A percentile compares a stretch with the other conserved stretches of the same genome.
phyloP scores from a whole-genome alignment of 2,888 invertebrate species.

The Phalera bucephala region DNA sequence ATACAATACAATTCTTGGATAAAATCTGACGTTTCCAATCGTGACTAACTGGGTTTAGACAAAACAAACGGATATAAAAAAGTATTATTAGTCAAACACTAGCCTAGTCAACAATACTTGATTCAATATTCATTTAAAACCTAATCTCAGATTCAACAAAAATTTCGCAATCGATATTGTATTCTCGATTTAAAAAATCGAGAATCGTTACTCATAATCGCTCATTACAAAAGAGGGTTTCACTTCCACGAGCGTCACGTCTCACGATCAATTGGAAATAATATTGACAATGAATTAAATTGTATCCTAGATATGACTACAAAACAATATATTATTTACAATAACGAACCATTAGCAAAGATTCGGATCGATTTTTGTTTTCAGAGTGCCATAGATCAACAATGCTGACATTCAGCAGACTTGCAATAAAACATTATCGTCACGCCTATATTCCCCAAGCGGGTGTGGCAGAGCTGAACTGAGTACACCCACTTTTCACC shows the following conservation, averaged over 20 bases:
- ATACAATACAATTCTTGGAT: too few relatives aligned
- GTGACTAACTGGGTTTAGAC: too few relatives aligned
- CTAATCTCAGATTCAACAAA: slow-evolving; percentile 30
- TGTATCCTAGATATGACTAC: slow-evolving; percentile 39
- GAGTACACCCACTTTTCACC: too few relatives aligned
- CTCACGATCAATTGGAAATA: slow-evolving; percentile 71
- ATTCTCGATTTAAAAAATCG: slow-evolving; percentile 38
- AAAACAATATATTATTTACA: too few relatives aligned
- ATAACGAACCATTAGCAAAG: too few relatives aligned
- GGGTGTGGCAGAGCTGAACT: too few relatives aligned
- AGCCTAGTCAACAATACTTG: slow-evolving; percentile 23
- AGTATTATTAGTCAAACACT: slow-evolving; percentile 20
- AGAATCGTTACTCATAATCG: slow-evolving; percentile 57
- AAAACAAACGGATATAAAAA: slow-evolving; percentile 10
- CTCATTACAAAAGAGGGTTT: slow-evolving; percentile 71
- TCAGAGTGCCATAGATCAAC: too few relatives aligned
- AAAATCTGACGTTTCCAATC: too few relatives aligned
- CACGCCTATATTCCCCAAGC: too few relatives aligned
- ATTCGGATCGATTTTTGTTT: too few relatives aligned
- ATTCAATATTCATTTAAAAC: slow-evolving; percentile 16
- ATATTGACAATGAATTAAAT: slow-evolving; percentile 44
- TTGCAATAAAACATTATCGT: too few relatives aligned
- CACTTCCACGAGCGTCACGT: slow-evolving; percentile 75
- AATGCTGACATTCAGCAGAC: too few relatives aligned
- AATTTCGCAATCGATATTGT: slow-evolving; percentile 43